Evolutionary conservation across 2,888 invertebrate species (phyloP).

Genomic region (Rhabditoides inermis): DNA sequence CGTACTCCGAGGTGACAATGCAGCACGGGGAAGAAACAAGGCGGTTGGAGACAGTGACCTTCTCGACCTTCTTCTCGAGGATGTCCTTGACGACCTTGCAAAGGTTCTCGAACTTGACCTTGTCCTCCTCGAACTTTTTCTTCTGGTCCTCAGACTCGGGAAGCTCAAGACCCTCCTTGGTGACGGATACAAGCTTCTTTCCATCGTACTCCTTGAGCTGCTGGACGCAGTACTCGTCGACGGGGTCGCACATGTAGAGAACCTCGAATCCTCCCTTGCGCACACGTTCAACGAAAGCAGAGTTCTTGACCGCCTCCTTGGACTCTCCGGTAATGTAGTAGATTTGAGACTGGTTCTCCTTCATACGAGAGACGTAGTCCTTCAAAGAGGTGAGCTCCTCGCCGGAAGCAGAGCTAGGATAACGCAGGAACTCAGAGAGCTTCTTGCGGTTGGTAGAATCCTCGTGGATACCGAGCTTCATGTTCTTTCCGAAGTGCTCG

Average conservation of each 20-base stretch:
- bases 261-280: slow-evolving; percentile 90
- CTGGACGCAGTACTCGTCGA: slow-evolving; percentile 97
- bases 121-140: slow-evolving; percentile 87
- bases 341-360: slow-evolving; percentile 87
- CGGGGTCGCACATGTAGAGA: slow-evolving; percentile 97
- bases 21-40: slow-evolving; percentile 95
- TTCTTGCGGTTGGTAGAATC: slow-evolving; percentile 88
- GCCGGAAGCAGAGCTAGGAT: slow-evolving; percentile 84
- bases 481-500: slow-evolving; percentile 83
- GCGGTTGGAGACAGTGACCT: slow-evolving; percentile 83
- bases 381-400: slow-evolving; percentile 87
- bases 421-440: slow-evolving; percentile 76
- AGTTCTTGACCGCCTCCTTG: slow-evolving; percentile 68
- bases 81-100: slow-evolving; percentile 83
- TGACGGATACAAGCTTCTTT: slow-evolving; percentile 87
- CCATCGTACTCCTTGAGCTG: slow-evolving; percentile 96
- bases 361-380: slow-evolving; percentile 94
- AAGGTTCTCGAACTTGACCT: slow-evolving; percentile 68
- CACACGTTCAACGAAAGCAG: slow-evolving; percentile 92
- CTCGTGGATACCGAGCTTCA: slow-evolving; percentile 84
- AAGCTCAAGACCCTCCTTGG: slow-evolving; percentile 91
- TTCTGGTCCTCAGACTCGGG: slow-evolving; percentile 94
- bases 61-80: slow-evolving; percentile 93
- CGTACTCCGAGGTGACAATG: slow-evolving; percentile 95
- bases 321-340: slow-evolving; percentile 89